These are phyloP conservation scores for Lophius americanus DNA, from an alignment of 2,797 vertebrate species.

Conservation along the genomic window DNA sequence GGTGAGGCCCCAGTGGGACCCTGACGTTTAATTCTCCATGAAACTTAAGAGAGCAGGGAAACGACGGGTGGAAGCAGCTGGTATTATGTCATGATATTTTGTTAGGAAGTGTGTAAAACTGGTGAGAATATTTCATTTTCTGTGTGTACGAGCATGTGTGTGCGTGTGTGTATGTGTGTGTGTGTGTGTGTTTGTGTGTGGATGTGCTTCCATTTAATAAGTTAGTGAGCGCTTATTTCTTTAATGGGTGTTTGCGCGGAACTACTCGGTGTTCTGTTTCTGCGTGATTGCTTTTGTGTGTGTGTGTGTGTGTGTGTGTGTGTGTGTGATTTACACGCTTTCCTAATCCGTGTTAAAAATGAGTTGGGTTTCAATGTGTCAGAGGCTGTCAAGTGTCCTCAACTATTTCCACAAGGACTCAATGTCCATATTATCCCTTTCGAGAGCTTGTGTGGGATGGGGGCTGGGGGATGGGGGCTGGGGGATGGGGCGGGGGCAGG, in stretches of 20 bases:
- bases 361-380: constrained; percentile 54
- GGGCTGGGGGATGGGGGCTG: constrained; percentile 10
- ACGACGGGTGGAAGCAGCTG: not conserved
- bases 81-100: constrained; percentile 39
- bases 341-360: constrained; percentile 47
- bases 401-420: constrained; percentile 42
- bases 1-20: constrained; percentile 31
- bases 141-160: not conserved
- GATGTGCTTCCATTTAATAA: constrained; percentile 46
- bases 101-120: constrained; percentile 15
- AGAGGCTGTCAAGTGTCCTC: constrained; percentile 51
- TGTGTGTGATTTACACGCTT: constrained; percentile 42
- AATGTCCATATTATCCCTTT: constrained; percentile 66
- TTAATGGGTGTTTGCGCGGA: constrained; percentile 50
- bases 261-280: constrained; percentile 36
- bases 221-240: constrained; percentile 47
- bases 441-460: constrained; percentile 28
- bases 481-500: not conserved
- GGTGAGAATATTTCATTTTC: constrained; percentile 14
- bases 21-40: constrained; percentile 30
- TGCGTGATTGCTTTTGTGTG: constrained; percentile 26
- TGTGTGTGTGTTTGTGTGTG: constrained; percentile 9
- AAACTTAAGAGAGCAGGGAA: constrained; percentile 7
- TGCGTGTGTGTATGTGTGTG: constrained; percentile 3
- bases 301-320: constrained; percentile 39